Base-by-base conservation (phyloP, 2,113 vertebrate genomes). In the Larimichthys crocea region DNA sequence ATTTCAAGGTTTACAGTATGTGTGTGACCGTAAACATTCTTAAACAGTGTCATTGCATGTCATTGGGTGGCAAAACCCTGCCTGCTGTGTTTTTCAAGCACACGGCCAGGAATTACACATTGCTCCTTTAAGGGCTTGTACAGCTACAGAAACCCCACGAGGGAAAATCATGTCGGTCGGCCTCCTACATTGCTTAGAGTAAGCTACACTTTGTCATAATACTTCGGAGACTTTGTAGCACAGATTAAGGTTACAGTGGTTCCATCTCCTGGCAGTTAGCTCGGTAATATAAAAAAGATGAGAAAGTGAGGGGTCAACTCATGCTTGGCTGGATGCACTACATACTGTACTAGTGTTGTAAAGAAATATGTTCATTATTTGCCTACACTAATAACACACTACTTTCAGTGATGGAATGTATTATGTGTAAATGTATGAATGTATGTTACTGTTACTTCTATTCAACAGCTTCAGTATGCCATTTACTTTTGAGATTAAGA, bases 151-250 rank as follows among this genome's bases (percentile, higher is more conserved):
- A 10, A 50, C 26, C 48, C 48, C 20, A 40, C 1, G 10, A 64
- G 61, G 50, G 19, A 10, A 67, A 61, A 67, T 46, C 48, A 20
- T 40, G 62, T 67, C 26, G 35, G 77, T 66, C 52, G 20, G 22
- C 70, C 74, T 50, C 62, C 46, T 42, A 48, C 62, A 66, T 60
- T 52, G 19, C 8, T 24, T 49, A 48, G 56, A 65, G 50, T n/a
- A 73, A n/a, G 22, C 44, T 22, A 65, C 62, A 66, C 26, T 64
- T 29, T 57, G 46, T 60, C 52, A 29, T 20, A 22, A 12, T 64
- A 60, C 50, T 62, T 53, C 0, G 14, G 49, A 63, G 52, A 65
- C 66, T 49, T 60, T 42, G 71, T 53, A 7, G 22, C 4, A 19
- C 12, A 29, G 35, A 48, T 75, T 44, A 44, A 75, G 22, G 35